phyloP scores from a whole-genome alignment of 2,888 invertebrate species.

The Thymelicus acteon region DNA sequence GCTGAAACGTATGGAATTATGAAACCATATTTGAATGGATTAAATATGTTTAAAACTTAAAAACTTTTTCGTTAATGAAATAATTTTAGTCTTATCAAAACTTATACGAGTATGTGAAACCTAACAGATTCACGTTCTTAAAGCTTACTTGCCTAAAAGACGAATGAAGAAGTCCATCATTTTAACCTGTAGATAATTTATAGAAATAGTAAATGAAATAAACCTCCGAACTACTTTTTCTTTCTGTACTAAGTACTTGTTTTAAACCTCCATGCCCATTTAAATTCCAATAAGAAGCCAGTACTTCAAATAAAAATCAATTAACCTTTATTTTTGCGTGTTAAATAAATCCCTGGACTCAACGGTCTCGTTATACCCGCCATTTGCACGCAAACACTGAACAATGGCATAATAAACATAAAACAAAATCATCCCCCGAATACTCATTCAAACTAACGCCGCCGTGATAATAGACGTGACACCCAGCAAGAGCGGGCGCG shows the following conservation, averaged over 20 bases:
- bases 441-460: constrained; percentile 55
- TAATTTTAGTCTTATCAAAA: no score
- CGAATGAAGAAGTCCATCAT: no score
- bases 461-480: constrained; percentile 77
- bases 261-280: not conserved
- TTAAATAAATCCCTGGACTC: constrained; percentile 28
- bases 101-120: no score
- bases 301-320: constrained; percentile 29
- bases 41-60: no score
- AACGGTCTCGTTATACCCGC: constrained; percentile 31
- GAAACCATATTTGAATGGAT: no score
- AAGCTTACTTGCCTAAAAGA: no score
- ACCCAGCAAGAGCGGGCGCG: constrained; percentile 78
- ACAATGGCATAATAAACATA: constrained; percentile 45
- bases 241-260: not conserved
- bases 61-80: no score
- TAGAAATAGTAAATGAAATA: no score
- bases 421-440: constrained; percentile 53
- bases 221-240: no score
- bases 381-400: constrained; percentile 38
- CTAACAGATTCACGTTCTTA: no score
- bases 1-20: no score
- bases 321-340: constrained; percentile 27
- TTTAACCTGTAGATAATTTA: no score
- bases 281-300: constrained; percentile 15